phyloP scores from a whole-genome alignment of 2,797 vertebrate genomes.

The Phoxinus dragarum region DNA sequence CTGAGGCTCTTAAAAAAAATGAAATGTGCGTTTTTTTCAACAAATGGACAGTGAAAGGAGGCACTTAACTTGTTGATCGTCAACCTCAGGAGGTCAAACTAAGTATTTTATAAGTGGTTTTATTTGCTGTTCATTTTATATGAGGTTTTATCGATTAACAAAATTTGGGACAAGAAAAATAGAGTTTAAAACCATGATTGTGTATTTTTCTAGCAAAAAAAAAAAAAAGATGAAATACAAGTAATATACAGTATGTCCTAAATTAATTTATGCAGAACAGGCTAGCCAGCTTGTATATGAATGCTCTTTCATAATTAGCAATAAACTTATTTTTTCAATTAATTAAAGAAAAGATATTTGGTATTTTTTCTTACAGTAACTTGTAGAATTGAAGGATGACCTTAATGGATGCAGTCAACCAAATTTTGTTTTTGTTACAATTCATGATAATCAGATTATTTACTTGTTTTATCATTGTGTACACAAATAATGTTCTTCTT shows the following conservation, averaged over 20 bases:
- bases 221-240: background rate
- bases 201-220: background rate
- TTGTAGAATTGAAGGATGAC: background rate
- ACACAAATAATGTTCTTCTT: too few relatives aligned
- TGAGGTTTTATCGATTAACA: background rate
- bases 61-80: constrained; percentile 27
- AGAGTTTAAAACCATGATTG: background rate
- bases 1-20: constrained; percentile 26
- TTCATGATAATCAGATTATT: background rate
- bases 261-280: background rate
- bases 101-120: background rate
- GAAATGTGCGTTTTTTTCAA: constrained; percentile 14
- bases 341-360: too few relatives aligned
- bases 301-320: background rate
- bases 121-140: background rate
- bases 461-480: background rate
- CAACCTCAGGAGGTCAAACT: constrained; percentile 21
- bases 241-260: background rate
- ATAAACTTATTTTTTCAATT: background rate
- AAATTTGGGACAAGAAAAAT: background rate
- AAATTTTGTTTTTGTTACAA: background rate
- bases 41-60: constrained; percentile 28
- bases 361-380: background rate
- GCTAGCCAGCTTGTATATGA: background rate
- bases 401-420: background rate